These are phyloP conservation scores for Helicorthomorpha holstii DNA, from an alignment of 1,140 invertebrate species.

Conservation along the genomic window DNA sequence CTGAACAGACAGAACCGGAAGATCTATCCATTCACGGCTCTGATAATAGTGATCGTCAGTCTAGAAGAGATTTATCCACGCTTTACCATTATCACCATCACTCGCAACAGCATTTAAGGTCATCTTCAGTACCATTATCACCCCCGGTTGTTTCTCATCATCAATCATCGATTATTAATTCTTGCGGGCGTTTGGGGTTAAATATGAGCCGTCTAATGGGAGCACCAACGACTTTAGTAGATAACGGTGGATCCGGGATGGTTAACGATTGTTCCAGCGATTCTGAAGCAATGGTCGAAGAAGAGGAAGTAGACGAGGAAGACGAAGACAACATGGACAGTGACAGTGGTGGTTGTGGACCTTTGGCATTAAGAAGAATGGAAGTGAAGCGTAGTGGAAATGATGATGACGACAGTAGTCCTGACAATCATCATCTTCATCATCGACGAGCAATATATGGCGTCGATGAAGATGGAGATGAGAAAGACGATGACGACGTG, in stretches of 20 bases:
- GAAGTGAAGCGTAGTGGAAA: constrained; percentile 1
- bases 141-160: no score
- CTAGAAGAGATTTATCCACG: not conserved
- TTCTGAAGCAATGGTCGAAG: constrained; percentile 2
- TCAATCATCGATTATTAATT: no score
- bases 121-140: not conserved
- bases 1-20: constrained; percentile 76
- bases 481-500: no score
- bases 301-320: constrained; percentile 6
- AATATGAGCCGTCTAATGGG: not conserved
- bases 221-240: not conserved
- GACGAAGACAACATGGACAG: constrained; percentile 5
- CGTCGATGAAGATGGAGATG: no score
- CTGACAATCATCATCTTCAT: not conserved
- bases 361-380: no score
- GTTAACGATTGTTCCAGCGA: not conserved
- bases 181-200: not conserved
- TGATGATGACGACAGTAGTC: constrained; percentile 3
- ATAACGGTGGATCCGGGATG: not conserved
- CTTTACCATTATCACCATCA: not conserved
- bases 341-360: no score
- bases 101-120: not conserved
- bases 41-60: constrained; percentile 6
- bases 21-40: constrained; percentile 45
- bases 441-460: no score